Percentiles rank a stretch among this genome's conserved stretches.
Evolutionary conservation across 64 coral and sea anemone species (phyloP).

Genomic region (Catalaphyllia jardinei): DNA sequence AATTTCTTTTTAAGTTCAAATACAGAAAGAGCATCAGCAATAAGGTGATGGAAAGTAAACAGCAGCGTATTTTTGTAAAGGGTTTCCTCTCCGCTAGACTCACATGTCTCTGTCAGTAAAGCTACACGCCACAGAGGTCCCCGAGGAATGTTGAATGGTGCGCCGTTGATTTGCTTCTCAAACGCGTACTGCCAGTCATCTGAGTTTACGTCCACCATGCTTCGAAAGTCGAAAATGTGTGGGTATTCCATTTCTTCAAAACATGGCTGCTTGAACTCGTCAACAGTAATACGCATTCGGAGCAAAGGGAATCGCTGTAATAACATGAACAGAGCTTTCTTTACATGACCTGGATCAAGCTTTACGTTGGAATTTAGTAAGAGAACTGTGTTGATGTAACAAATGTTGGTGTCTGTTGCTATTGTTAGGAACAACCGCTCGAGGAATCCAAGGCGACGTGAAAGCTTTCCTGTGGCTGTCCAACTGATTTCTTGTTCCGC

Average conservation of each 20-base stretch:
- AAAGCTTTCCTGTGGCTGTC: no score
- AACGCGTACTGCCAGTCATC: no score
- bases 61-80: slow-evolving; percentile 40
- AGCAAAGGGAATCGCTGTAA: background rate
- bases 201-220: no score
- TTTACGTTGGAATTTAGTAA: slow-evolving; percentile 32
- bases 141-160: background rate
- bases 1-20: slow-evolving; percentile 43
- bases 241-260: no score
- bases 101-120: background rate
- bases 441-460: no score
- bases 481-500: no score
- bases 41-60: slow-evolving; percentile 62
- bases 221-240: no score
- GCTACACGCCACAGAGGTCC: slow-evolving; percentile 47
- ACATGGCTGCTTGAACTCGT: no score
- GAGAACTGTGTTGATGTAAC: slow-evolving; percentile 44
- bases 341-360: slow-evolving; percentile 8
- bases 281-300: no score
- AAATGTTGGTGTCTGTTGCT: no score
- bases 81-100: background rate
- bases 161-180: background rate
- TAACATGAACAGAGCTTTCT: slow-evolving; percentile 28
- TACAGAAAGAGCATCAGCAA: slow-evolving; percentile 36
- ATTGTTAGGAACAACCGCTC: no score